Base-by-base conservation (phyloP, 1,140 invertebrate species). In the Euwallacea similis region DNA sequence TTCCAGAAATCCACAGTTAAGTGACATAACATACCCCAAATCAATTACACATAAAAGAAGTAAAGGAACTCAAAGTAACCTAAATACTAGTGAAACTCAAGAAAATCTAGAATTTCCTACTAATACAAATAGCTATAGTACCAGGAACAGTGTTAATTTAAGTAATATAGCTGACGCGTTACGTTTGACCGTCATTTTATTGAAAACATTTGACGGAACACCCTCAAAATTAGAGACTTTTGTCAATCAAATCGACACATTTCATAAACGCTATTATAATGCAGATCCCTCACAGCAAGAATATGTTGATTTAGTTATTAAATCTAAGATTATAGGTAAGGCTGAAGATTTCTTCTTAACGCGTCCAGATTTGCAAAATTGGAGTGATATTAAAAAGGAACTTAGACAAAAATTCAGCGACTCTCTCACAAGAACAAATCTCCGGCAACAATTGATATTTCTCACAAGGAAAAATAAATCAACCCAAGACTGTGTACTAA, bases 281-380 rank as follows among this genome's bases (percentile, higher is more conserved):
- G 42, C n/a, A 47, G 43, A 68, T 41, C 8, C 50, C 0, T 58
- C 66, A 47, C 66, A 68, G 44, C 55, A 68, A 46, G 54, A 68
- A 68, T 68, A 68, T 60, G 65, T 66, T 7, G 56, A 33, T 15
- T 66, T 66, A 58, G 66, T 56, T n/a, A 68, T 68, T n/a, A 68
- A 69, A 69, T 62, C 58, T 33, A 69, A 69, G 53, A 50, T 61
- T 15, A 33, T 50, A 62, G n/a, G 21, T 11, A 42, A 8, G 9
- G 66, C 56, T 11, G 55, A 68, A 60, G 44, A 68, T 60, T 68
- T 68, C 61, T 42, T 0, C 13, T 69, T 69, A 53, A 50, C 67
- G 9, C 1, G 67, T 7, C 67, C 67, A 47, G 67, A 69, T 58
- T 41, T 69, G n/a, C 47, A 42, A 21, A 21, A 56, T 33, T 69